Evolutionary conservation across 92 coral and sea anemone genomes (phyloP).

Genomic region (Chrysogorgia sp.): DNA sequence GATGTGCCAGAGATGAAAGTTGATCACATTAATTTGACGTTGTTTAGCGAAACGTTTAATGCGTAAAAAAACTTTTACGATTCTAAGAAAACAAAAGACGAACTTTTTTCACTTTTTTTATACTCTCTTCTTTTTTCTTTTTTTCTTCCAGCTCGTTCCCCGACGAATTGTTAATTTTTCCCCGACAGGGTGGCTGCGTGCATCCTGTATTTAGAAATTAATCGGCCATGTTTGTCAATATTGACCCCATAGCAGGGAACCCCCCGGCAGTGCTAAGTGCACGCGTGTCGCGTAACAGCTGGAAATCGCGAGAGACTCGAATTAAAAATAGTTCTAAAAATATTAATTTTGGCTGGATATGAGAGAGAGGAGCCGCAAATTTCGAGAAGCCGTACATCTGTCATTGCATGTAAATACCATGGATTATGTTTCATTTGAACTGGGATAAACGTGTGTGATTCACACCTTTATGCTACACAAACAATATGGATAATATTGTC

Average conservation of each 20-base stretch:
- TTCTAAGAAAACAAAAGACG: too few species aligned
- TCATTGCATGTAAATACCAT: not conserved
- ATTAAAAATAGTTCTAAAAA: slow-evolving; percentile 5
- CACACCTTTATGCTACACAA: not conserved
- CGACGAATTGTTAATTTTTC: too few species aligned
- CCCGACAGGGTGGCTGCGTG: too few species aligned
- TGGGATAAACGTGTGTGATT: slow-evolving; percentile 1
- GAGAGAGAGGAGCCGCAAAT: not conserved
- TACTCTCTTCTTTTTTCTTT: too few species aligned
- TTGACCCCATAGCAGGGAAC: not conserved
- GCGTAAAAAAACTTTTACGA: too few species aligned
- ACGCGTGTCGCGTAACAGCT: slow-evolving; percentile 42
- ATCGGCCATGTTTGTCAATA: too few species aligned
- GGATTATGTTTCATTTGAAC: slow-evolving; percentile 31
- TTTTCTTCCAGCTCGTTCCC: too few species aligned
- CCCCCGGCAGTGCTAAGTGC: not conserved
- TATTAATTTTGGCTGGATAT: not conserved
- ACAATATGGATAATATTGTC: slow-evolving; percentile 12
- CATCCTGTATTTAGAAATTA: too few species aligned
- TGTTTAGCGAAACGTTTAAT: too few species aligned
- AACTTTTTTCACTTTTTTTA: too few species aligned
- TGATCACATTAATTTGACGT: too few species aligned
- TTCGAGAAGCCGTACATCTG: not conserved
- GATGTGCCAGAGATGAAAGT: too few species aligned
- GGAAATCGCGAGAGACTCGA: not conserved